phyloP scores from a whole-genome alignment of 2,113 vertebrate species.

The Coryphaenoides rupestris region DNA sequence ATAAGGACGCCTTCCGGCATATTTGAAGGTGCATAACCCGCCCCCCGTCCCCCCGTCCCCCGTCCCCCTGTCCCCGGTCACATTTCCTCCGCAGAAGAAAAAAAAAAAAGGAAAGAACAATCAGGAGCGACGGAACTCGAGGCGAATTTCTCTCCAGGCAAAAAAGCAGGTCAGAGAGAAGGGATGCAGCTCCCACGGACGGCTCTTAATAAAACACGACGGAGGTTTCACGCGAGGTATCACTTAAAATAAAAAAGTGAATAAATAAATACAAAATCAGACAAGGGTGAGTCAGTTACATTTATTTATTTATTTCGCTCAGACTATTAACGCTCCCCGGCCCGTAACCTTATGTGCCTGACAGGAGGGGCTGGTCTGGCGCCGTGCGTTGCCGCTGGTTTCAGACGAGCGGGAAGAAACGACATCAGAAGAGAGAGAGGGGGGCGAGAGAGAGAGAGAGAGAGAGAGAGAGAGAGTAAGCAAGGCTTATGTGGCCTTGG shows the following conservation, averaged over 20 bases:
- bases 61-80: too few relatives aligned
- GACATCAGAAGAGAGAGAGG: constrained; percentile 29
- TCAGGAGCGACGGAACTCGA: constrained; percentile 34
- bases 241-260: constrained; percentile 12
- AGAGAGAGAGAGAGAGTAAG: constrained; percentile 29
- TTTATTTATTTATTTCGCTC: constrained; percentile 60
- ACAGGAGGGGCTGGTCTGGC: constrained; percentile 32
- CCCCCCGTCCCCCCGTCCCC: too few relatives aligned
- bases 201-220: constrained; percentile 41
- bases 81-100: constrained; percentile 28
- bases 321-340: constrained; percentile 44
- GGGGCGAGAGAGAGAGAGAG: constrained; percentile 37
- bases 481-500: constrained; percentile 45
- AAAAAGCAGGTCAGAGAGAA: constrained; percentile 37
- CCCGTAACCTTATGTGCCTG: constrained; percentile 44
- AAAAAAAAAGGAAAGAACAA: constrained; percentile 9
- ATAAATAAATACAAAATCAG: constrained; percentile 48
- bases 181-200: constrained; percentile 36
- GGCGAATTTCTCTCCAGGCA: constrained; percentile 27
- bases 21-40: constrained; percentile 10
- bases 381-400: constrained; percentile 44
- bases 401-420: neutral
- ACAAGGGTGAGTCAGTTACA: constrained; percentile 53
- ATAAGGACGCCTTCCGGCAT: constrained; percentile 12
- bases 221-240: constrained; percentile 28